A percentile compares a stretch with the other conserved stretches of the same genome.
Conservation (phyloP, 1,140 invertebrate genomes). For the Mizuhopecten yessoensis region DNA sequence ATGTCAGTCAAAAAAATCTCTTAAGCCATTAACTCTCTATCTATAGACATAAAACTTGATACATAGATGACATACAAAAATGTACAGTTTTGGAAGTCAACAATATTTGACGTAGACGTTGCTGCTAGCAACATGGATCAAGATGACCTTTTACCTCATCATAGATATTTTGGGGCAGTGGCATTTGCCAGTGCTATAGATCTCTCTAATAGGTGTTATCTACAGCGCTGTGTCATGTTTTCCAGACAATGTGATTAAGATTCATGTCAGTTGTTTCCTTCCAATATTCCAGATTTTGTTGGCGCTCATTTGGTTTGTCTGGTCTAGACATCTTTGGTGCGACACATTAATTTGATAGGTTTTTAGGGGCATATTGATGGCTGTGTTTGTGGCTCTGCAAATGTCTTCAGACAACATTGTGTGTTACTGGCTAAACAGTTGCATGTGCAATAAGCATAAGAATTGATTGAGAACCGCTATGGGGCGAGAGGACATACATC, state of each 20-base stretch:
- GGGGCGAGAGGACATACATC: background rate
- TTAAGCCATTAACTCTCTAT: background rate
- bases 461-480: background rate
- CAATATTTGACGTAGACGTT: background rate
- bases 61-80: background rate
- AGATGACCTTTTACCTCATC: constrained; percentile 2
- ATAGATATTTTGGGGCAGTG: constrained; percentile 2
- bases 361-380: constrained; percentile 30
- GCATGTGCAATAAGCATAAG: constrained; percentile 26
- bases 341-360: constrained; percentile 22
- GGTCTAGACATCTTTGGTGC: constrained; percentile 31
- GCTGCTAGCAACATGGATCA: background rate
- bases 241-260: constrained; percentile 33
- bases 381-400: background rate
- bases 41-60: background rate
- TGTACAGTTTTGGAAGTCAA: background rate
- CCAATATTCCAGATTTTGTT: constrained; percentile 17
- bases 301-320: constrained; percentile 7
- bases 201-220: constrained; percentile 13
- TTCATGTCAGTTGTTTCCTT: constrained; percentile 3
- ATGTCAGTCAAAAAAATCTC: background rate
- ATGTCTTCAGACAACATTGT: constrained; percentile 31
- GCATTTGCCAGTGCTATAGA: background rate
- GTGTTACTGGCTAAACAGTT: background rate
- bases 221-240: background rate